phyloP scores from a whole-genome alignment of 2,888 invertebrate genomes.

The Epistrophella euchroma region DNA sequence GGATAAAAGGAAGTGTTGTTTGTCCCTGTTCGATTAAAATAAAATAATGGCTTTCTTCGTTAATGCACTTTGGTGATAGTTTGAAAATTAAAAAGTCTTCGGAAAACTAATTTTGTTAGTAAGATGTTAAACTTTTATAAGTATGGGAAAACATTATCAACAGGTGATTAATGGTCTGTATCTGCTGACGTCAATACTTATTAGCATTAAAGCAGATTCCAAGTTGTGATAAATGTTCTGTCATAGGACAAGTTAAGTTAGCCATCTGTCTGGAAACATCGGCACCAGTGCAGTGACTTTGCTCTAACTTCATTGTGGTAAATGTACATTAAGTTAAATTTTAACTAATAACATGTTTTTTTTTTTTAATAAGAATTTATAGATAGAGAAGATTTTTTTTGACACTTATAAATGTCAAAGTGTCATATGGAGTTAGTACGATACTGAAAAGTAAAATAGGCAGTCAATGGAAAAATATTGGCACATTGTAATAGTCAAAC shows the following conservation, averaged over 20 bases:
- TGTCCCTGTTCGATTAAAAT: conserved; percentile 34
- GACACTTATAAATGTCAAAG: no score
- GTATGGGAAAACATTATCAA: conserved; percentile 18
- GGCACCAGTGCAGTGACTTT: not conserved
- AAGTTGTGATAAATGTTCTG: not conserved
- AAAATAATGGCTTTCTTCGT: conserved; percentile 57
- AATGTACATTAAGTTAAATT: not conserved
- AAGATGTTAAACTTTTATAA: conserved; percentile 34
- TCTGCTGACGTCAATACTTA: not conserved
- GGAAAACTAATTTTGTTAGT: not conserved
- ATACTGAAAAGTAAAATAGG: no score
- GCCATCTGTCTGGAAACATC: not conserved
- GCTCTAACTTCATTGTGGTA: not conserved
- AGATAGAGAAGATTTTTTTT: no score
- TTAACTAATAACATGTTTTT: no score
- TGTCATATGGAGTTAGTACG: no score
- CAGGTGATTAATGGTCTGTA: conserved; percentile 23
- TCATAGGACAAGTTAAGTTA: not conserved
- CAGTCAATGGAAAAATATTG: no score
- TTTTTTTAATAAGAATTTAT: no score
- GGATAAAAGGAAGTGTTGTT: conserved; percentile 38
- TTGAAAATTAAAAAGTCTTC: conserved; percentile 41
- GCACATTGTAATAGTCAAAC: no score
- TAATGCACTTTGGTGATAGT: conserved; percentile 54
- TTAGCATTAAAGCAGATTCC: not conserved